Conservation (phyloP, 2,888 invertebrate species). For the Escarpia spicata region DNA sequence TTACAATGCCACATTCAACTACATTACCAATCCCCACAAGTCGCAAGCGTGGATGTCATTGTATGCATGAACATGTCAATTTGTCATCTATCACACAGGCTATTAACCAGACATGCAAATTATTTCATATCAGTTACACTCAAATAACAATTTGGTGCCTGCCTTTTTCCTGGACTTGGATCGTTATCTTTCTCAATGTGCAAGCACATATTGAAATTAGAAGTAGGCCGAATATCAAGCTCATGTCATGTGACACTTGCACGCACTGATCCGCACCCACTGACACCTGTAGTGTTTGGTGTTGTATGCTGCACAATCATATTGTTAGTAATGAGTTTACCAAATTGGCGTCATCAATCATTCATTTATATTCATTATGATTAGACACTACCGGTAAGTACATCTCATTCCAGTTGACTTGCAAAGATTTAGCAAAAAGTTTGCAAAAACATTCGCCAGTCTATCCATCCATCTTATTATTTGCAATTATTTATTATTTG, state of each 20-base stretch:
- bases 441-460: neutral
- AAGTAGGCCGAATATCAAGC: neutral
- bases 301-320: neutral
- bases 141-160: too few species aligned
- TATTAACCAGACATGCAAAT: neutral
- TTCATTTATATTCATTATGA: neutral
- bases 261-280: neutral
- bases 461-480: neutral
- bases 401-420: neutral
- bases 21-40: neutral
- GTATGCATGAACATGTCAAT: neutral
- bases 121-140: too few species aligned
- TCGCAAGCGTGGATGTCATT: neutral
- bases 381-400: neutral
- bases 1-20: neutral
- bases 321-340: neutral
- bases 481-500: neutral
- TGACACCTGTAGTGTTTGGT: neutral
- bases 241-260: neutral
- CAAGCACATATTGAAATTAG: neutral
- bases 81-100: conserved; percentile 1
- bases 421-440: neutral
- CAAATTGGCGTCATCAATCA: neutral
- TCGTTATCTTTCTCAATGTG: neutral
- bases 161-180: neutral